Conservation (phyloP, 2,113 vertebrate genomes). For the Chiloscyllium plagiosum region DNA sequence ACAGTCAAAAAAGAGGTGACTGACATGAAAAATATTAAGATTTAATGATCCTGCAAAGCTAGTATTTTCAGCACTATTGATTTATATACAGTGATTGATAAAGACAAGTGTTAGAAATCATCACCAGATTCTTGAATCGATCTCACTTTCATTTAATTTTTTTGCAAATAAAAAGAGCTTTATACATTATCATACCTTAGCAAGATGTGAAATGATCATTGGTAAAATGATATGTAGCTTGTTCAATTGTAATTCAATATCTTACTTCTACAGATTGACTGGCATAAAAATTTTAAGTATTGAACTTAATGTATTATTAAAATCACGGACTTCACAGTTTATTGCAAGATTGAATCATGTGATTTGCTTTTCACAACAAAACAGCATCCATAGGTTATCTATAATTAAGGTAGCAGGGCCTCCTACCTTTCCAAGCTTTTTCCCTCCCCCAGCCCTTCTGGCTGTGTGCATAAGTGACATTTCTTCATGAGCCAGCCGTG, state of each 20-base stretch:
- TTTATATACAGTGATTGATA: not conserved
- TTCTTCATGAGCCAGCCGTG: not conserved
- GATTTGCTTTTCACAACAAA: not conserved
- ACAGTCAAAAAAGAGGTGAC: not conserved
- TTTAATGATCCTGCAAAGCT: not conserved
- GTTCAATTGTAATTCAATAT: conserved; percentile 1
- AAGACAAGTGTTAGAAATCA: not conserved
- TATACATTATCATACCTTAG: not conserved
- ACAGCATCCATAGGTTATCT: not conserved
- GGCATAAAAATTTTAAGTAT: not conserved
- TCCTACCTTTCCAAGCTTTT: too few relatives aligned
- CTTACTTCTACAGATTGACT: not conserved
- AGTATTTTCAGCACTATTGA: not conserved
- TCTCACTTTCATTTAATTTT: not conserved
- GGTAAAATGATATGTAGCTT: not conserved
- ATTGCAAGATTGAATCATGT: not conserved
- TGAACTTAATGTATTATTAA: not conserved
- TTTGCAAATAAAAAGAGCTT: not conserved
- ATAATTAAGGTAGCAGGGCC: not conserved
- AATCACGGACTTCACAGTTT: not conserved
- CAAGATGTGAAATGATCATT: not conserved
- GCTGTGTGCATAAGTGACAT: not conserved
- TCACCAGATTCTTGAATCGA: not conserved
- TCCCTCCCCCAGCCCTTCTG: not conserved
- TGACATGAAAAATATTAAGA: not conserved